These are phyloP conservation scores for Protonibea diacanthus DNA, from an alignment of 2,797 vertebrate species.

Conservation along the genomic window DNA sequence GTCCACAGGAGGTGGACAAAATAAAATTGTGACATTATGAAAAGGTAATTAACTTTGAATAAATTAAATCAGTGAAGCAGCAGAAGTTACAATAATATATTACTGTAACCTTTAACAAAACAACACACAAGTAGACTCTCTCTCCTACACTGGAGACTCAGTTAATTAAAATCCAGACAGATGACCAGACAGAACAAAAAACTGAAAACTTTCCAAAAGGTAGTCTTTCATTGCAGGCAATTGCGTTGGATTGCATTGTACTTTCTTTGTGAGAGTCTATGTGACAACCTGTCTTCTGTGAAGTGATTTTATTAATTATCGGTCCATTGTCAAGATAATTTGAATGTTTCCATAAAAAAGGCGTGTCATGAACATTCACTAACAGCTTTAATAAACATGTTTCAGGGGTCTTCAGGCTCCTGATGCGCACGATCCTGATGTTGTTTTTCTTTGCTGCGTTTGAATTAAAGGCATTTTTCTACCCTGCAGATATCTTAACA, in stretches of 20 bases:
- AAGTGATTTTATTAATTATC: slow-evolving; percentile 20
- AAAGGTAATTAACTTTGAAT: slow-evolving; percentile 19
- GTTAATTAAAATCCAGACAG: neutral
- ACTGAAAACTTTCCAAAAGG: neutral
- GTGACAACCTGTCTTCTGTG: neutral
- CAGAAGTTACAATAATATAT: neutral
- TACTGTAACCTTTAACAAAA: slow-evolving; percentile 19
- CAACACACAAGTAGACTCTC: neutral
- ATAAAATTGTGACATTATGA: slow-evolving; percentile 10
- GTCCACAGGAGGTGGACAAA: neutral
- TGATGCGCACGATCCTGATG: neutral
- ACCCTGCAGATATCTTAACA: slow-evolving; percentile 26
- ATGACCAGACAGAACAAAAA: neutral
- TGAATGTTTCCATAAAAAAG: slow-evolving; percentile 17
- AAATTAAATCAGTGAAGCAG: neutral
- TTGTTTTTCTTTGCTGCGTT: slow-evolving; percentile 39
- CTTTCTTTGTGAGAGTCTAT: neutral
- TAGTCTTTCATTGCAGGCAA: neutral
- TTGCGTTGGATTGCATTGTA: slow-evolving; percentile 9
- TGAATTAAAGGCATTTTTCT: slow-evolving; percentile 41
- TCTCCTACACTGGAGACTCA: neutral
- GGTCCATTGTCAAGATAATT: slow-evolving; percentile 10
- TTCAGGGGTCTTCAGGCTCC: neutral
- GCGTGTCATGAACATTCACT: slow-evolving; percentile 26
- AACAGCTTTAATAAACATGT: slow-evolving; percentile 21